Evolutionary conservation across 2,113 vertebrate genomes (phyloP).

Genomic region (Elanus axillaris): DNA sequence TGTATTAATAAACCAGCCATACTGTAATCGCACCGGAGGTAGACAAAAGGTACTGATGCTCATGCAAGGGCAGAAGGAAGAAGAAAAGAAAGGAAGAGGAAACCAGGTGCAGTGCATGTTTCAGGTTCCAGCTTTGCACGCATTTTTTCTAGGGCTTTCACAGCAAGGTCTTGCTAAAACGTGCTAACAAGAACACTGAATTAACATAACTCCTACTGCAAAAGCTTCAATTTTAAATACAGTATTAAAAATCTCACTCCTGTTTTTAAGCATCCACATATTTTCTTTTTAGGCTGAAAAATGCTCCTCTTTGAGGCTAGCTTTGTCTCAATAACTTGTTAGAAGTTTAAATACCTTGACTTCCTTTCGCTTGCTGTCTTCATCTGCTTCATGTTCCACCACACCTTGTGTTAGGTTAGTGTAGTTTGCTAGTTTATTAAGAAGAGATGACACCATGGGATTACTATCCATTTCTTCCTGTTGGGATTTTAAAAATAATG

Average conservation of each 20-base stretch:
- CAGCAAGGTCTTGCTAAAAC: not conserved
- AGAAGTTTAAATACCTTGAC: slow-evolving; percentile 64
- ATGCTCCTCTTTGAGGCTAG: not conserved
- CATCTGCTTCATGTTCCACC: slow-evolving; percentile 92
- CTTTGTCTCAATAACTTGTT: not conserved
- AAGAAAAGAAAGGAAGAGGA: not conserved
- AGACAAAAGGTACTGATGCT: not conserved
- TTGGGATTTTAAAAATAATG: not conserved
- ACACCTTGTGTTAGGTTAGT: slow-evolving; percentile 96
- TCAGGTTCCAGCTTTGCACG: not conserved
- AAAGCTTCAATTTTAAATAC: not conserved
- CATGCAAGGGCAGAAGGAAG: not conserved
- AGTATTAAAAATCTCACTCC: not conserved
- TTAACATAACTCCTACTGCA: not conserved
- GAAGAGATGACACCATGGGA: slow-evolving; percentile 96
- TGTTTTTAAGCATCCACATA: not conserved
- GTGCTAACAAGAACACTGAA: not conserved
- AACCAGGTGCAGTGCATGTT: not conserved
- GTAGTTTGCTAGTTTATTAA: slow-evolving; percentile 95
- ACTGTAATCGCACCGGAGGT: not conserved
- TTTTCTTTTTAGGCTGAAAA: not conserved
- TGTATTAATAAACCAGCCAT: not conserved
- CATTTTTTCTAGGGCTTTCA: not conserved
- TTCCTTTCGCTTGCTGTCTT: slow-evolving; percentile 81
- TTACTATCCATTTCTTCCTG: slow-evolving; percentile 99